Evolutionary conservation across 2,888 invertebrate genomes (phyloP).

Genomic region (Amphipoea lucens): DNA sequence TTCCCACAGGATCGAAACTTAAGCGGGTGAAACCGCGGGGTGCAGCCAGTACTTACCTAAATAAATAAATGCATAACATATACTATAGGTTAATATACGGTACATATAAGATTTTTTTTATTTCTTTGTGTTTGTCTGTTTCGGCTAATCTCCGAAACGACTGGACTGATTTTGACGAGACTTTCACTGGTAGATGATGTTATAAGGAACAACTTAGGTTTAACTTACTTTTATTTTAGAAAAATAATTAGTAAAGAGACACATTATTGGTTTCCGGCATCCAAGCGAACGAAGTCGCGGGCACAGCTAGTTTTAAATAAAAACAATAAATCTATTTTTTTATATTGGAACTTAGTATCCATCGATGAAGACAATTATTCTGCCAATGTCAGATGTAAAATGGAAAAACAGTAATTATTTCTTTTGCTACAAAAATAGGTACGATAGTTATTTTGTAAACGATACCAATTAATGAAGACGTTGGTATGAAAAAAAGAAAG

Average conservation of each 20-base stretch:
- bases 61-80: too few species aligned
- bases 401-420: background rate
- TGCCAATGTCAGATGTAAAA: background rate
- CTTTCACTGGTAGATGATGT: background rate
- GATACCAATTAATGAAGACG: background rate
- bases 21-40: too few species aligned
- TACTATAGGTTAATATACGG: too few species aligned
- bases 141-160: background rate
- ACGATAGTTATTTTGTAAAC: background rate
- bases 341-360: background rate
- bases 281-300: background rate
- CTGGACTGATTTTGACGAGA: background rate
- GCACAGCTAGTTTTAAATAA: background rate
- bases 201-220: background rate
- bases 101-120: too few species aligned
- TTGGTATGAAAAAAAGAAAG: background rate
- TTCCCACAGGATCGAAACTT: too few species aligned
- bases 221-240: too few species aligned
- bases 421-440: background rate
- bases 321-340: background rate
- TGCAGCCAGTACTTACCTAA: too few species aligned
- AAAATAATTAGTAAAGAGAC: too few species aligned
- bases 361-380: background rate
- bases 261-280: too few species aligned
- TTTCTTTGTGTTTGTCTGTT: too few species aligned